phyloP scores from a whole-genome alignment of 2,113 vertebrate genomes.

The Muntiacus muntjak region DNA sequence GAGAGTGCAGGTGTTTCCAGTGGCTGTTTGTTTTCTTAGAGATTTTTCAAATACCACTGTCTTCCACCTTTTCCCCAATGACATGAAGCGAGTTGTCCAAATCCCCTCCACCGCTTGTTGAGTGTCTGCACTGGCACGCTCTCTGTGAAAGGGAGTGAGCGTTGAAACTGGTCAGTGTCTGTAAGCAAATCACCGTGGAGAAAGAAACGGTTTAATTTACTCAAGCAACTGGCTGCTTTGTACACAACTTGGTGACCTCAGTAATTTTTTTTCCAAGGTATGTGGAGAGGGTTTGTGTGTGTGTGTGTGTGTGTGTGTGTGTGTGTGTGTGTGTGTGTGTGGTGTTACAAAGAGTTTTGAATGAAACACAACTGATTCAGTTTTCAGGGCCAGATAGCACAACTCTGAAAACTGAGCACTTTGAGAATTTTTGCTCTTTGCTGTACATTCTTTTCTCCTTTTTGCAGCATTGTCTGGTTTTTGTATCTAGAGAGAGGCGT shows the following conservation, averaged over 20 bases:
- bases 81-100: background rate
- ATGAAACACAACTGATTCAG: background rate
- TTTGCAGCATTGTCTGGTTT: background rate
- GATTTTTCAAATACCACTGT: background rate
- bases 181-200: background rate
- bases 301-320: background rate
- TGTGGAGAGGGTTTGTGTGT: background rate
- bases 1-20: background rate
- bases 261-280: background rate
- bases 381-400: background rate
- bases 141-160: background rate
- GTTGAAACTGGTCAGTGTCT: background rate
- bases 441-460: background rate
- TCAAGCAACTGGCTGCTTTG: constrained; percentile 25
- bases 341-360: background rate
- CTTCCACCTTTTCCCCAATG: background rate
- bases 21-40: background rate
- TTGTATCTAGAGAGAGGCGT: background rate
- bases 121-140: background rate
- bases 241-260: constrained; percentile 28
- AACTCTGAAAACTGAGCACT: background rate
- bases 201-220: constrained; percentile 40
- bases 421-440: background rate
- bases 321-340: background rate
- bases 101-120: background rate